Base-by-base conservation (phyloP, 2,888 invertebrate genomes). In the Scaptodrosophila latifasciaeformis region DNA sequence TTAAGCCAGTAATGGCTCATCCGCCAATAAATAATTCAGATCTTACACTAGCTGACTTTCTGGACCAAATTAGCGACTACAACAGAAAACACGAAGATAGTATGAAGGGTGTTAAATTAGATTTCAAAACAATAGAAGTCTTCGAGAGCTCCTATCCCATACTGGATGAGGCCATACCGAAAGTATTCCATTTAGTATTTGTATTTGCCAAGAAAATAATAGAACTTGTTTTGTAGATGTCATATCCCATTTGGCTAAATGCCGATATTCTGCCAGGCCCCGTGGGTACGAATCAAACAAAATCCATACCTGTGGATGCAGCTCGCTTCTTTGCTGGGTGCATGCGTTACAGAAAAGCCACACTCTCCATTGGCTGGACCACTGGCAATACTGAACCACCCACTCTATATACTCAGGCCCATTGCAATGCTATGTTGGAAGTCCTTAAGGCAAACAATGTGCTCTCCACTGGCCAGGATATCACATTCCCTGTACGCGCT, bases 361-460 rank as follows among this genome's bases (percentile, higher is more conserved):
- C 91, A 0, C 87, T 96, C 1, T 96, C 96, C 6, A 87, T 95
- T 4, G 96, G 95, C 0, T 96, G 96, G 96, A 95, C 94, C 15
- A 95, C 95, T 1, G 88, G 87, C 58, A 91, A 89, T 82, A 88
- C 89, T 2, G 86, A 85, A 0, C 85, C 88, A 21, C 86, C 86
- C 54, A 88, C 71, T 1, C 88, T 87, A 21, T 94, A 94, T 84
- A 90, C 89, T 2, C 79, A 87, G 2, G 86, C 88, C 0, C 89
- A 94, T 46, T 89, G 93, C n/a, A 86, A 90, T 0, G 87, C 88
- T 13, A 96, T 96, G 95, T 76, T 91, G 1, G 82, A 89, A 2
- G 86, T 87, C 4, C 87, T 93, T 15, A 88, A 86, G 5, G 49
- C 61, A 19, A 85, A 83, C 57, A 80, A 81, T 47, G 67, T 85